phyloP scores from a whole-genome alignment of 2,888 invertebrate species.

The Ceramica pisi region DNA sequence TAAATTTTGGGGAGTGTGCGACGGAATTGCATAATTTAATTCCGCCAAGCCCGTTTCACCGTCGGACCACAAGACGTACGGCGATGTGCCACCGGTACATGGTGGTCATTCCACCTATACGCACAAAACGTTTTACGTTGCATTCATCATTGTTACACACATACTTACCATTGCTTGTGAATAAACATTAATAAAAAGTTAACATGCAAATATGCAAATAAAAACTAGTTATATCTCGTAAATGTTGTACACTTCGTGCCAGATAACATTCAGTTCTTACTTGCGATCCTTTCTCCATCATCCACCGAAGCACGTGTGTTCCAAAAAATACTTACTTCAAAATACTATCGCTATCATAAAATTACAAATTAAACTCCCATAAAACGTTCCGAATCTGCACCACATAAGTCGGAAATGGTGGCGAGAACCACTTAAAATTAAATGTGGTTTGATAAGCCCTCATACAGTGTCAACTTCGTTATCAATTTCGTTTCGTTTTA shows the following conservation, averaged over 20 bases:
- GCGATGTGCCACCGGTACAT: too few species aligned
- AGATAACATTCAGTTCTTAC: neutral
- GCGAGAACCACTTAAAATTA: constrained; percentile 53
- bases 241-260: neutral
- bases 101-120: too few species aligned
- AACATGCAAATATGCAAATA: too few species aligned
- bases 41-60: too few species aligned
- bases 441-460: constrained; percentile 49
- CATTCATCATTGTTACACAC: too few species aligned
- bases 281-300: neutral
- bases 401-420: constrained; percentile 24
- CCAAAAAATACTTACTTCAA: neutral
- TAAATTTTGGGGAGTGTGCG: too few species aligned
- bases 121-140: too few species aligned
- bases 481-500: constrained; percentile 44
- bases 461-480: constrained; percentile 33
- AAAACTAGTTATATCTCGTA: too few species aligned
- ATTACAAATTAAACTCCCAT: constrained; percentile 7
- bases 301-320: neutral
- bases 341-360: constrained; percentile 16
- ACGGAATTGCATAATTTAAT: too few species aligned
- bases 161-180: too few species aligned
- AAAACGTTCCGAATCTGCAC: constrained; percentile 14
- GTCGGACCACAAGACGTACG: too few species aligned
- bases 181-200: too few species aligned